A percentile compares a stretch with the other conserved stretches of the same genome.
Evolutionary conservation across 2,113 vertebrate species (phyloP).

Genomic region (Origma solitaria): DNA sequence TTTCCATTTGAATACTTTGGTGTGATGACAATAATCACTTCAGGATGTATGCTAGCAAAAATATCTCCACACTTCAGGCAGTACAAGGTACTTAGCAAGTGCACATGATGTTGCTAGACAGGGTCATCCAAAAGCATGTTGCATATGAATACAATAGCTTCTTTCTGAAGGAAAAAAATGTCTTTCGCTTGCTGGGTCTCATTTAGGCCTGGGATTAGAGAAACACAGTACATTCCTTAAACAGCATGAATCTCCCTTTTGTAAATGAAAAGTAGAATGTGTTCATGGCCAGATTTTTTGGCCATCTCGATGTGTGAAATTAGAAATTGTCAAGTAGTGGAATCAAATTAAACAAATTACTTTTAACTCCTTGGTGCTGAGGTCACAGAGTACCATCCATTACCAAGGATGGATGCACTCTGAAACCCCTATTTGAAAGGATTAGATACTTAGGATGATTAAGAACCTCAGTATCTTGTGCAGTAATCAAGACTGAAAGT

Average conservation of each 20-base stretch:
- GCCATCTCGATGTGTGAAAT: background rate
- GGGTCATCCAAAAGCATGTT: background rate
- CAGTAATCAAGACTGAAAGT: background rate
- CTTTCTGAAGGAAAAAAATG: constrained; percentile 8
- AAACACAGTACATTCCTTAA: constrained; percentile 14
- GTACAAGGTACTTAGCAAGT: constrained; percentile 5
- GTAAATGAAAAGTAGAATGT: background rate
- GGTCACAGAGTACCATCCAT: background rate
- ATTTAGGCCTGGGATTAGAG: constrained; percentile 20
- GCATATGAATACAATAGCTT: background rate
- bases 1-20: background rate
- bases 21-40: background rate
- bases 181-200: constrained; percentile 5
- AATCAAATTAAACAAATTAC: background rate
- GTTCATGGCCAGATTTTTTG: background rate
- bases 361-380: background rate
- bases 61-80: background rate
- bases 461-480: background rate
- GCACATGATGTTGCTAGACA: background rate
- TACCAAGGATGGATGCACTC: background rate
- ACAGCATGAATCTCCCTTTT: background rate
- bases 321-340: background rate
- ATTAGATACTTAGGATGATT: background rate
- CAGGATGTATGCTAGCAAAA: background rate
- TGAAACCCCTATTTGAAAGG: background rate